These are phyloP conservation scores for Folsomia candida DNA, from an alignment of 2,888 invertebrate species.

Conservation along the genomic window DNA sequence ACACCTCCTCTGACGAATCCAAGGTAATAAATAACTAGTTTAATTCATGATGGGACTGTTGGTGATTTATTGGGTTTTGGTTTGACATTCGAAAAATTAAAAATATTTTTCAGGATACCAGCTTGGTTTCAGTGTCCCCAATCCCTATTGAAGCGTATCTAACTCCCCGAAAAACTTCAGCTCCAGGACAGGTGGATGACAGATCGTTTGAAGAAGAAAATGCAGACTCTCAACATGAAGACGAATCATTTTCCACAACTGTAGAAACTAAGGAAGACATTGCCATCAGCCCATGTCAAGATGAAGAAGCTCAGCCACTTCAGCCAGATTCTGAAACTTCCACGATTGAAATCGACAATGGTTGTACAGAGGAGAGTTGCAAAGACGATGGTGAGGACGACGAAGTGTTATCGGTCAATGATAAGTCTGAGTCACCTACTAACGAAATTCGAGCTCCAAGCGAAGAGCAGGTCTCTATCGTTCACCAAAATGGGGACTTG, in stretches of 20 bases:
- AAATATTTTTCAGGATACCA: conserved; percentile 39
- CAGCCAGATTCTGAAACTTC: conserved; percentile 11
- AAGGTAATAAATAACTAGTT: conserved; percentile 27
- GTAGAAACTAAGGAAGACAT: conserved; percentile 14
- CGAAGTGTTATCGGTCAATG: conserved; percentile 27
- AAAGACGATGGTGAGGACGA: conserved; percentile 23
- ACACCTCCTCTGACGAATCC: conserved; percentile 41
- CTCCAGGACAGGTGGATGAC: conserved; percentile 23
- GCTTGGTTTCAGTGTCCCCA: conserved; percentile 47
- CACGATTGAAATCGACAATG: neutral
- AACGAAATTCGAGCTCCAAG: neutral
- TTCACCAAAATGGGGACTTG: conserved; percentile 37
- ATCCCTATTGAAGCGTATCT: conserved; percentile 46
- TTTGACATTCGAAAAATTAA: neutral
- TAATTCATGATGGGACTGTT: neutral
- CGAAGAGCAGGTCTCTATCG: conserved; percentile 21
- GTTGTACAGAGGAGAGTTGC: neutral
- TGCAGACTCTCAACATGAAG: conserved; percentile 16
- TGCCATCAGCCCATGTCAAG: conserved; percentile 1
- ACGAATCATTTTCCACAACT: neutral
- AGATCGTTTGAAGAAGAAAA: conserved; percentile 29
- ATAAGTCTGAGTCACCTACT: conserved; percentile 21
- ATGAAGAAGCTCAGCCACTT: conserved; percentile 30
- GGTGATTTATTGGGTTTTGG: neutral
- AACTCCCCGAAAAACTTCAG: conserved; percentile 33